Percentiles rank a stretch among this genome's conserved stretches.
phyloP scores from a whole-genome alignment of 1,140 invertebrate genomes.

The Drosophila lacertosa region DNA sequence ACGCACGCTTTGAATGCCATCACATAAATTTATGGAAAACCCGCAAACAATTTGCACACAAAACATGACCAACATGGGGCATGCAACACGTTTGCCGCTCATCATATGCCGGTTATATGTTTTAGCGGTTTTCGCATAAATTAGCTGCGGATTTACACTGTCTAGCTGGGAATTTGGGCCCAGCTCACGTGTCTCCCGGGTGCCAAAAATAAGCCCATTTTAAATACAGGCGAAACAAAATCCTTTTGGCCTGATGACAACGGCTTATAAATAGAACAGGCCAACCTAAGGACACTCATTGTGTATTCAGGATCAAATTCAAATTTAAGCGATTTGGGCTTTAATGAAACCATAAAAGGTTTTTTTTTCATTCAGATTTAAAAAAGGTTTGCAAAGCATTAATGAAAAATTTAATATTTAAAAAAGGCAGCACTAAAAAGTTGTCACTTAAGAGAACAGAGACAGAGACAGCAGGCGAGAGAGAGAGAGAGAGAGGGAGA shows the following conservation, averaged over 20 bases:
- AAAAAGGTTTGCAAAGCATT: too few relatives aligned
- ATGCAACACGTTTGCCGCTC: slow-evolving; percentile 70
- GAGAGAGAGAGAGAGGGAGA: too few relatives aligned
- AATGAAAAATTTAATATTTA: too few relatives aligned
- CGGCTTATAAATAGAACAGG: neutral
- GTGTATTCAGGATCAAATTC: neutral
- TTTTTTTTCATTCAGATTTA: too few relatives aligned
- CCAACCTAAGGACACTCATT: neutral
- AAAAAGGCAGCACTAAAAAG: too few relatives aligned
- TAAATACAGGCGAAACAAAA: neutral
- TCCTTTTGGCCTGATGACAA: neutral
- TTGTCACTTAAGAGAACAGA: too few relatives aligned
- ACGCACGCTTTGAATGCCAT: slow-evolving; percentile 49
- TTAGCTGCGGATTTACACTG: slow-evolving; percentile 61
- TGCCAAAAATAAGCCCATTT: slow-evolving; percentile 41
- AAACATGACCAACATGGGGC: slow-evolving; percentile 25
- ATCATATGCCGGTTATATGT: slow-evolving; percentile 48
- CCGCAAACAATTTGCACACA: slow-evolving; percentile 59
- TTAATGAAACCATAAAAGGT: neutral
- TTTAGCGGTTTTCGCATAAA: slow-evolving; percentile 56
- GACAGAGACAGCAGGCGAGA: neutral
- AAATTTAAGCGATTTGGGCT: neutral
- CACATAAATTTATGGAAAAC: slow-evolving; percentile 69
- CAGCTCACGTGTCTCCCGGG: slow-evolving; percentile 8
- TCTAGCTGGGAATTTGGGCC: slow-evolving; percentile 15